Evolutionary conservation across 2,888 invertebrate genomes (phyloP).

Genomic region (Shargacucullia verbasci): DNA sequence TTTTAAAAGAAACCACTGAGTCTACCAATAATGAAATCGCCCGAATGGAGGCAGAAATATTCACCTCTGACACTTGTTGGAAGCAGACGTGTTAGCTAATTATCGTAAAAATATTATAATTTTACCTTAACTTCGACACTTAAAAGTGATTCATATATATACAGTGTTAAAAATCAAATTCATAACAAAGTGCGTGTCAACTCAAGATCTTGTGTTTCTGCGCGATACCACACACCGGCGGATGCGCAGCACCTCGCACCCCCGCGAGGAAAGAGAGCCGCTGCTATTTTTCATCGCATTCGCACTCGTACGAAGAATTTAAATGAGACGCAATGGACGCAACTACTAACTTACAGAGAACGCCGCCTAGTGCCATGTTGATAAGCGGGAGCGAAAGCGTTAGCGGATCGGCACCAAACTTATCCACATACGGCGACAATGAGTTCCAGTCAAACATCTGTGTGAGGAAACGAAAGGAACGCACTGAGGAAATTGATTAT

Average conservation of each 20-base stretch:
- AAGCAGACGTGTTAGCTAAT: slow-evolving; percentile 1
- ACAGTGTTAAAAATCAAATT: neutral
- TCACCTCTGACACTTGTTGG: slow-evolving; percentile 2
- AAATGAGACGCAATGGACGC: too few relatives aligned
- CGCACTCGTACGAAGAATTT: too few relatives aligned
- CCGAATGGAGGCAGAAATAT: too few relatives aligned
- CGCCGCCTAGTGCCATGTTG: neutral
- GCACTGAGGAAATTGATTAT: slow-evolving; percentile 21
- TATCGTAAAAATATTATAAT: slow-evolving; percentile 1
- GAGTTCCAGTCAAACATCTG: slow-evolving; percentile 11
- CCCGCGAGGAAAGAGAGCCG: too few relatives aligned
- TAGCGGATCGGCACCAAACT: slow-evolving; percentile 6
- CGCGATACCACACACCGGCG: too few relatives aligned
- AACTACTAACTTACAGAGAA: neutral
- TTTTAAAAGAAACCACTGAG: too few relatives aligned
- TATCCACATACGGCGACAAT: slow-evolving; percentile 8
- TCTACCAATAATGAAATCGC: too few relatives aligned
- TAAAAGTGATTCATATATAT: neutral
- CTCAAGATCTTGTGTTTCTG: too few relatives aligned
- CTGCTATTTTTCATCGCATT: too few relatives aligned
- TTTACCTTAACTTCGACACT: neutral
- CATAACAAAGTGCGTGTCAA: too few relatives aligned
- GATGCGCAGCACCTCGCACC: too few relatives aligned
- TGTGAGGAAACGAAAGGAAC: slow-evolving; percentile 6
- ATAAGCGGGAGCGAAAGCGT: neutral